phyloP scores from a whole-genome alignment of 2,797 vertebrate genomes.

The Chrosomus eos region DNA sequence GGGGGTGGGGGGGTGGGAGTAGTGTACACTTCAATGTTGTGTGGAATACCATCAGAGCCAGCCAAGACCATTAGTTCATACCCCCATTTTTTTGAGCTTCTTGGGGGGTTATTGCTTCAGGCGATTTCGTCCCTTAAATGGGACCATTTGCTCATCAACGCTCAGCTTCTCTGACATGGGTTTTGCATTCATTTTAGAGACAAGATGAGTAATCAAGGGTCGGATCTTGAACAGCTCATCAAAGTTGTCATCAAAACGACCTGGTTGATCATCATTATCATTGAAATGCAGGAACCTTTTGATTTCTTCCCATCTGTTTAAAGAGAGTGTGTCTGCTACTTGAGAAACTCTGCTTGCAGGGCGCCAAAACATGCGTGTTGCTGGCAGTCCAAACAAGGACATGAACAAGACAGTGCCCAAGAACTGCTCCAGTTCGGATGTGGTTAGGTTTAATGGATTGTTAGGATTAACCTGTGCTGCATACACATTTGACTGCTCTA shows the following conservation, averaged over 20 bases:
- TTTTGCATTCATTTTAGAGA: slow-evolving; percentile 30
- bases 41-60: not conserved
- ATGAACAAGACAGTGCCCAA: not conserved
- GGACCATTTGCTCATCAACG: slow-evolving; percentile 53
- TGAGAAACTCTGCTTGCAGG: not conserved
- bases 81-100: not conserved
- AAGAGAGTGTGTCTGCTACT: too few relatives aligned
- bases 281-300: too few relatives aligned
- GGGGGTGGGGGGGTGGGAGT: too few relatives aligned
- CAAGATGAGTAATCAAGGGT: slow-evolving; percentile 35
- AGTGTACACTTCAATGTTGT: not conserved
- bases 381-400: not conserved
- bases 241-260: not conserved
- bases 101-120: not conserved
- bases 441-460: not conserved
- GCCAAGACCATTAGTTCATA: not conserved
- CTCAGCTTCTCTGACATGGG: slow-evolving; percentile 52
- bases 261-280: not conserved
- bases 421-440: slow-evolving; percentile 8
- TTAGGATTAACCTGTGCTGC: too few relatives aligned
- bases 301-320: too few relatives aligned
- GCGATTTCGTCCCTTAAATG: slow-evolving; percentile 31
- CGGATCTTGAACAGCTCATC: too few relatives aligned
- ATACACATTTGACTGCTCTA: not conserved
- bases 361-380: not conserved